phyloP scores from a whole-genome alignment of 2,888 invertebrate genomes.

The Drosophila imparisetae region DNA sequence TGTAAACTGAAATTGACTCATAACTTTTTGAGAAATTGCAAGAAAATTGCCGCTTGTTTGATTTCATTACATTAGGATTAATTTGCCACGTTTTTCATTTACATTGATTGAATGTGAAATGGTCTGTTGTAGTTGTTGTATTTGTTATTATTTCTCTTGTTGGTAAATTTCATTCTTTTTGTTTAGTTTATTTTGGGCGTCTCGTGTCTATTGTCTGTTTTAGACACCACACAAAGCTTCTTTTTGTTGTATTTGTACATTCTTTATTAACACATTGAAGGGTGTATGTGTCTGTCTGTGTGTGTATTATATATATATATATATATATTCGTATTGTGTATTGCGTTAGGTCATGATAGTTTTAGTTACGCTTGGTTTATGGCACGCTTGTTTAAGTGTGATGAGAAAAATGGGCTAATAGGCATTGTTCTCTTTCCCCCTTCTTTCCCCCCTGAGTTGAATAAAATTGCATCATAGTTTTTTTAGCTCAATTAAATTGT shows the following conservation, averaged over 20 bases:
- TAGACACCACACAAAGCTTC: not conserved
- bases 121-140: slow-evolving; percentile 12
- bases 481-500: not conserved
- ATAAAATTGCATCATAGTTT: not conserved
- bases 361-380: slow-evolving; percentile 42
- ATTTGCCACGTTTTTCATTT: slow-evolving; percentile 45
- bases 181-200: slow-evolving; percentile 18
- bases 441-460: not conserved
- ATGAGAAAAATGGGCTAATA: slow-evolving; percentile 2
- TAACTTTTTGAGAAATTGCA: not conserved
- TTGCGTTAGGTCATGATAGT: slow-evolving; percentile 66
- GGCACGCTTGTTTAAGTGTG: slow-evolving; percentile 25
- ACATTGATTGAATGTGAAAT: slow-evolving; percentile 28
- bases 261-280: slow-evolving; percentile 1
- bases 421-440: slow-evolving; percentile 1
- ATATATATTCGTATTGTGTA: slow-evolving; percentile 10
- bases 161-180: slow-evolving; percentile 11
- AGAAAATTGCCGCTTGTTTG: not conserved
- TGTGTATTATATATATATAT: not conserved
- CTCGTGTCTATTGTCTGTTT: slow-evolving; percentile 10
- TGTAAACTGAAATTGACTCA: not conserved
- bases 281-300: not conserved
- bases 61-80: slow-evolving; percentile 3
- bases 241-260: slow-evolving; percentile 1
- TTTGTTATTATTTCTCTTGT: slow-evolving; percentile 7